phyloP scores from a whole-genome alignment of 2,113 vertebrate species.

The Psittacus erithacus region DNA sequence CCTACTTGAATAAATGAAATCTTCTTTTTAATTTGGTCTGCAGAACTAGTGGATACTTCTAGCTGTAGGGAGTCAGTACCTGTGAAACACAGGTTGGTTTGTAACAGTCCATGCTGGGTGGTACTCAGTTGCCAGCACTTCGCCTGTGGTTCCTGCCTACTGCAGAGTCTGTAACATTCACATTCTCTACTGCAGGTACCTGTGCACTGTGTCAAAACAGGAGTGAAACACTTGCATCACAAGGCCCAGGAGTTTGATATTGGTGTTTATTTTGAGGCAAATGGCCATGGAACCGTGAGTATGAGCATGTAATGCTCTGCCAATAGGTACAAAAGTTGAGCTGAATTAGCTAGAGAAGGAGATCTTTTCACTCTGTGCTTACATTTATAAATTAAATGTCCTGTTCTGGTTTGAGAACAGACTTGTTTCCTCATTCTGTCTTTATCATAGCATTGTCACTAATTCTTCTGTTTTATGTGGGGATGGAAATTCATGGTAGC shows the following conservation, averaged over 20 bases:
- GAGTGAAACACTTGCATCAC: constrained; percentile 95
- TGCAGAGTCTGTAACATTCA: not conserved
- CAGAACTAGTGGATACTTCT: not conserved
- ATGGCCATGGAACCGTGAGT: constrained; percentile 96
- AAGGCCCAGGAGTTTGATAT: constrained; percentile 92
- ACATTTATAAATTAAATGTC: not conserved
- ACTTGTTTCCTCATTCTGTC: not conserved
- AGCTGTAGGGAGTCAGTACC: not conserved
- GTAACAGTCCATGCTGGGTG: rapidly evolving
- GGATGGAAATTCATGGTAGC: not conserved
- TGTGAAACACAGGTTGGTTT: not conserved
- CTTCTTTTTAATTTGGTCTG: not conserved
- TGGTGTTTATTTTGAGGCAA: constrained; percentile 97
- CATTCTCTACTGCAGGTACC: constrained; percentile 76
- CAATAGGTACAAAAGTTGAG: rapidly evolving
- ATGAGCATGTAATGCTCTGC: not conserved
- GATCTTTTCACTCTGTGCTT: not conserved
- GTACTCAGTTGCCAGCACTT: not conserved
- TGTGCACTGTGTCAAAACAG: constrained; percentile 92
- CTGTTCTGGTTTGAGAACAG: not conserved
- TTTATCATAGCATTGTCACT: not conserved
- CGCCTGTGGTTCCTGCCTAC: rapidly evolving
- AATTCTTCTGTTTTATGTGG: not conserved
- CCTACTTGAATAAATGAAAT: not conserved
- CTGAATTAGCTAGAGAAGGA: not conserved